Conservation (phyloP, 2,888 invertebrate genomes). For the Piscicola geometra region DNA sequence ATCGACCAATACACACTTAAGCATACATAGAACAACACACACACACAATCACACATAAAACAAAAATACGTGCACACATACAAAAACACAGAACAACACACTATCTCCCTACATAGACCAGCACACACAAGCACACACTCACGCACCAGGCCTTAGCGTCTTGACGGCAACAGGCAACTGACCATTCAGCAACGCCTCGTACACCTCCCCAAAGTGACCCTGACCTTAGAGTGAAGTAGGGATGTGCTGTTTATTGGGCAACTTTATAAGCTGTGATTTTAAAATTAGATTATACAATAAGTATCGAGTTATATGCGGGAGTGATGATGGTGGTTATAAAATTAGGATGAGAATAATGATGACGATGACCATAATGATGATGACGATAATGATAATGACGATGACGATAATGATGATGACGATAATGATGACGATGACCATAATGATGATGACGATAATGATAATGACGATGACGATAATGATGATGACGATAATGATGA, state of each 20-base stretch:
- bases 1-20: too few relatives aligned
- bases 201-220: conserved; percentile 98
- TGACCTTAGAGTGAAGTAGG: too few relatives aligned
- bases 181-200: conserved; percentile 99
- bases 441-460: conserved; percentile 30
- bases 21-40: too few relatives aligned
- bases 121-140: not conserved
- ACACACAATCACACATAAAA: too few relatives aligned
- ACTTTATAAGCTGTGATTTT: too few relatives aligned
- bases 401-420: conserved; percentile 33
- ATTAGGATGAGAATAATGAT: conserved; percentile 23
- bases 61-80: too few relatives aligned
- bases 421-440: conserved; percentile 39
- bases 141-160: conserved; percentile 79
- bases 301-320: too few relatives aligned
- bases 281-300: too few relatives aligned
- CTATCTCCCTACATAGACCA: not conserved
- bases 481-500: conserved; percentile 4
- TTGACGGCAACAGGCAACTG: conserved; percentile 98
- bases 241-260: too few relatives aligned
- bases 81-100: too few relatives aligned
- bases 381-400: conserved; percentile 33
- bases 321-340: conserved; percentile 3
- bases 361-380: conserved; percentile 35
- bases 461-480: too few relatives aligned